Percentiles rank a stretch among this genome's conserved stretches.
These are phyloP conservation scores for Channa maculata DNA, from an alignment of 2,113 vertebrate species.

Conservation along the genomic window DNA sequence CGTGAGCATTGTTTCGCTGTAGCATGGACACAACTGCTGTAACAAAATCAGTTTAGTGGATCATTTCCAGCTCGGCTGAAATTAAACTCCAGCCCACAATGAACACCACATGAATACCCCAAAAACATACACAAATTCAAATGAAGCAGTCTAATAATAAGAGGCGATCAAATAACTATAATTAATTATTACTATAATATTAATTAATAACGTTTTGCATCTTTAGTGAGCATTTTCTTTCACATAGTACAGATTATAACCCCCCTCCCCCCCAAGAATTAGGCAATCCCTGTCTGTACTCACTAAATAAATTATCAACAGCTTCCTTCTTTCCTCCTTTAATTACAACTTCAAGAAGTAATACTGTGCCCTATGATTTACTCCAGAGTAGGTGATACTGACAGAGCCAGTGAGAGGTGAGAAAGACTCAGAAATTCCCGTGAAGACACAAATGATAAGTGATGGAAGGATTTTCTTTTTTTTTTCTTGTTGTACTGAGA, in stretches of 20 bases:
- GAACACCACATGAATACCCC: neutral
- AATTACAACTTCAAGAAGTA: slow-evolving; percentile 22
- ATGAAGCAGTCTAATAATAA: neutral
- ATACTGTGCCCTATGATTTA: neutral
- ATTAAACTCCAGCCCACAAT: too few relatives aligned
- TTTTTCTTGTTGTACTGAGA: slow-evolving; percentile 6
- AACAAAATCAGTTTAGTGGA: too few relatives aligned
- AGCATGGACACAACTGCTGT: neutral
- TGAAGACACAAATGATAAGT: slow-evolving; percentile 45
- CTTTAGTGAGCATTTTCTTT: too few relatives aligned
- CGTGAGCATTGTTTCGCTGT: neutral
- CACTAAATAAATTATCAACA: neutral
- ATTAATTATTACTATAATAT: neutral
- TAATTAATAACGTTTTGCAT: too few relatives aligned
- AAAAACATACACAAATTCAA: neutral
- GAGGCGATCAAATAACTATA: neutral
- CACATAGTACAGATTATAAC: too few relatives aligned
- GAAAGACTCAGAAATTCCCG: slow-evolving; percentile 29
- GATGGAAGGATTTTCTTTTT: slow-evolving; percentile 41
- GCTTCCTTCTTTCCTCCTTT: slow-evolving; percentile 5
- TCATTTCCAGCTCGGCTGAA: too few relatives aligned
- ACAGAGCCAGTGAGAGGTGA: neutral
- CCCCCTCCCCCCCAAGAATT: too few relatives aligned
- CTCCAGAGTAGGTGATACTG: neutral
- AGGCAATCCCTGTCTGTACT: neutral